phyloP scores from a whole-genome alignment of 2,797 vertebrate genomes.

The Premnoplex brunnescens region DNA sequence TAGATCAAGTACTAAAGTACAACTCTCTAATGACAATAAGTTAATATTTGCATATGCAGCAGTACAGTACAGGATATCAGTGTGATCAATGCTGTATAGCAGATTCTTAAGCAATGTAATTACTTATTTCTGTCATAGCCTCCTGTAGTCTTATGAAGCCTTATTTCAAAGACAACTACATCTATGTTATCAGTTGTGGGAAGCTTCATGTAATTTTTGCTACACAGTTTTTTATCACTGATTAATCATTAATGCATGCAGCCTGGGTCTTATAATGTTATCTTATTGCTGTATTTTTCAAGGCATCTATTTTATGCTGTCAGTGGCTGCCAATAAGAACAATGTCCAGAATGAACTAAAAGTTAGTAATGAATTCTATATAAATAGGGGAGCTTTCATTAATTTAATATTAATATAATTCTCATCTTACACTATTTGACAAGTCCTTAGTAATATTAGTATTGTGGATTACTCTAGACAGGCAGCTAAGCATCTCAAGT shows the following conservation, averaged over 20 bases:
- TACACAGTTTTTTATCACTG: not conserved
- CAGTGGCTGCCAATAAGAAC: not conserved
- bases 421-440: not conserved
- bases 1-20: not conserved
- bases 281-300: not conserved
- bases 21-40: not conserved
- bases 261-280: not conserved
- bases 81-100: rapidly evolving
- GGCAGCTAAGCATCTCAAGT: not conserved
- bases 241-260: not conserved
- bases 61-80: not conserved
- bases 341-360: not conserved
- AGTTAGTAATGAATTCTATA: not conserved
- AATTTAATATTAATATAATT: not conserved
- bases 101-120: not conserved
- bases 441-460: not conserved
- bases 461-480: not conserved
- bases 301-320: not conserved
- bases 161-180: not conserved
- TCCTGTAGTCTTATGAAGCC: not conserved
- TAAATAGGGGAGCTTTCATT: not conserved
- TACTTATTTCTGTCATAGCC: not conserved
- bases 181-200: not conserved
- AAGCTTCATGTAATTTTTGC: not conserved
- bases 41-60: not conserved